Evolutionary conservation across 2,113 vertebrate genomes (phyloP).

Genomic region (Uria lomvia): DNA sequence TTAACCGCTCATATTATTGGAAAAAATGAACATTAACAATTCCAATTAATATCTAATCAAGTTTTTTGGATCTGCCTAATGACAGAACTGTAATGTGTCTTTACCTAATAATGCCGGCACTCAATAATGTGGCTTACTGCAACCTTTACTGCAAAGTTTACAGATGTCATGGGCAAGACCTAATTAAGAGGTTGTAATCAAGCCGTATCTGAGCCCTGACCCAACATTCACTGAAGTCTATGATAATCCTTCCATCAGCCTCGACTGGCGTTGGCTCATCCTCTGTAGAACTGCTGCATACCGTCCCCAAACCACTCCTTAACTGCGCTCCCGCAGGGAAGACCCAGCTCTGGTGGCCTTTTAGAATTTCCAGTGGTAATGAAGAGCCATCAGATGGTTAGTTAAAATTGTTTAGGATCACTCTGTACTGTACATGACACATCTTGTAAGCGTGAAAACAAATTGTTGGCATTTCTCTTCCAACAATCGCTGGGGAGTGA

Average conservation of each 20-base stretch:
- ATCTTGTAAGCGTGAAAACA: constrained; percentile 4
- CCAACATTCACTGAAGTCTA: not conserved
- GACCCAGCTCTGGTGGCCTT: not conserved
- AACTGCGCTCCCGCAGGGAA: not conserved
- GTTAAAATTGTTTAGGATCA: not conserved
- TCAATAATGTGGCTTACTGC: not conserved
- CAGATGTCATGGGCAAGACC: not conserved
- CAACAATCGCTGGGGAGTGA: constrained; percentile 14
- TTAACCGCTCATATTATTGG: not conserved
- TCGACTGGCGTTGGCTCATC: accelerated
- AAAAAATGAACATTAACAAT: not conserved
- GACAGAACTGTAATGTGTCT: not conserved
- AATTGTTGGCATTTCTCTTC: constrained; percentile 1
- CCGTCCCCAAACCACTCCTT: accelerated
- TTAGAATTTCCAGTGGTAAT: not conserved
- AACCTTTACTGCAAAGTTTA: constrained; percentile 43
- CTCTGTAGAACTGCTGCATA: accelerated
- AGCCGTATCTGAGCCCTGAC: not conserved
- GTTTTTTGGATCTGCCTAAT: not conserved
- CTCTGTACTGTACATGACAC: not conserved
- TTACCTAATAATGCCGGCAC: not conserved
- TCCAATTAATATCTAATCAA: not conserved
- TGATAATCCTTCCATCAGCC: not conserved
- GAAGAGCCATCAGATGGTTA: not conserved
- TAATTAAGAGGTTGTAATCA: not conserved